Conservation (phyloP, 2,797 vertebrate species). For the Trachurus trachurus region DNA sequence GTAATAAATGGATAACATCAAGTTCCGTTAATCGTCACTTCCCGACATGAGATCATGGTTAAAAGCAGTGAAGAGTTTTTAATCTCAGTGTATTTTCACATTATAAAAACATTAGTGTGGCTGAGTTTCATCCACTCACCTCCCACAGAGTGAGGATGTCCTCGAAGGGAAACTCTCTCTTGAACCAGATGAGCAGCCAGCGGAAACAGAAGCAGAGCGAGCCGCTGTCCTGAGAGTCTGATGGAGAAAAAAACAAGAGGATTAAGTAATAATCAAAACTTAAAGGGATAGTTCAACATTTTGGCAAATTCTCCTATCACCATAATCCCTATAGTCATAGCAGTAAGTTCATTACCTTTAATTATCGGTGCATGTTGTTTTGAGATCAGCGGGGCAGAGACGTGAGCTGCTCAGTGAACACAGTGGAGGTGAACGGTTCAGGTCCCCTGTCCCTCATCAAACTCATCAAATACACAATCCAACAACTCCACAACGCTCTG, state of each 20-base stretch:
- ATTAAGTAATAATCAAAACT: neutral
- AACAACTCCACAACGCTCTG: too few relatives aligned
- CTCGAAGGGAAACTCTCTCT: conserved; percentile 93
- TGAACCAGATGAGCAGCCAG: conserved; percentile 96
- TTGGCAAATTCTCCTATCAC: too few relatives aligned
- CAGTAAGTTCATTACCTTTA: too few relatives aligned
- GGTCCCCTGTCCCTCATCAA: too few relatives aligned
- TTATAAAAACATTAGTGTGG: neutral
- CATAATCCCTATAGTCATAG: too few relatives aligned
- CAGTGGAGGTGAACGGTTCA: too few relatives aligned
- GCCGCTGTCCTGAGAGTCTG: conserved; percentile 94
- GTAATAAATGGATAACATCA: neutral
- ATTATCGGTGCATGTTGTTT: too few relatives aligned
- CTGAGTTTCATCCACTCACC: conserved; percentile 75
- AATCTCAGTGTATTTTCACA: neutral
- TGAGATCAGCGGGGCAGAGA: too few relatives aligned
- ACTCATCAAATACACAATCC: too few relatives aligned
- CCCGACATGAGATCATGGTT: neutral
- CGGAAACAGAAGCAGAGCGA: conserved; percentile 95
- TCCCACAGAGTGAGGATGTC: conserved; percentile 94
- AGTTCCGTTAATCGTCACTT: neutral
- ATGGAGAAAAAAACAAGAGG: neutral
- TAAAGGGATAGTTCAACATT: too few relatives aligned
- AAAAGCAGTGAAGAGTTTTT: neutral
- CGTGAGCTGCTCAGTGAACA: too few relatives aligned